Percentiles rank a stretch among this genome's conserved stretches.
phyloP scores from a whole-genome alignment of 2,113 vertebrate species.

The Cyanoderma ruficeps region DNA sequence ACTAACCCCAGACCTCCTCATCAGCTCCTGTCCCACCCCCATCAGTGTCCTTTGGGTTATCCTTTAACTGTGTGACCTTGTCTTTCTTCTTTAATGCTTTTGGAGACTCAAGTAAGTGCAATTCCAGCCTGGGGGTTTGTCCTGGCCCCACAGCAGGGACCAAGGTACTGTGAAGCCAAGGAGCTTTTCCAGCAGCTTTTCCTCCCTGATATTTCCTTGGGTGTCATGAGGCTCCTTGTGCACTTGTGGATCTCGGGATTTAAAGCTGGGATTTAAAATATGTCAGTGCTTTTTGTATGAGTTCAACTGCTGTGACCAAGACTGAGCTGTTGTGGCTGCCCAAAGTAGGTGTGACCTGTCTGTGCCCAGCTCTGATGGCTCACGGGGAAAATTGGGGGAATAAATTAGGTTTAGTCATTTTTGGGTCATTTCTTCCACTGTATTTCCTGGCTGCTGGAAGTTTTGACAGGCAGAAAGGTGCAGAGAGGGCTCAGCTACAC shows the following conservation, averaged over 20 bases:
- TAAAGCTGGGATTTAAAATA: background rate
- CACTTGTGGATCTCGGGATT: background rate
- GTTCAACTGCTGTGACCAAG: background rate
- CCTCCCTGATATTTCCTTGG: background rate
- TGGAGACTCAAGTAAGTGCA: conserved; percentile 59
- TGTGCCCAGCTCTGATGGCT: background rate
- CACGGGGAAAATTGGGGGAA: background rate
- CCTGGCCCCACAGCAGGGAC: background rate
- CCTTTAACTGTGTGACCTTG: background rate
- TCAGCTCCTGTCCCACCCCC: background rate
- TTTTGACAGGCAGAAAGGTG: background rate
- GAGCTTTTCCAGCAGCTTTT: background rate
- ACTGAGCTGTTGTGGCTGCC: background rate
- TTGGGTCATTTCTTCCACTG: background rate
- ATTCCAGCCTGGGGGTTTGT: background rate
- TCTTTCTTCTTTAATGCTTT: conserved; percentile 51
- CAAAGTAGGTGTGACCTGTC: background rate
- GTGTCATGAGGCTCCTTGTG: background rate
- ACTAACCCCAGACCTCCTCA: background rate
- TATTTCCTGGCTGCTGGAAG: background rate
- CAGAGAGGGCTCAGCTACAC: too few relatives aligned
- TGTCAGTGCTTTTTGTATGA: rapidly evolving
- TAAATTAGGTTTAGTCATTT: background rate
- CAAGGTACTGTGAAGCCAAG: background rate
- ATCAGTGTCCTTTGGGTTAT: background rate